Percentiles rank a stretch among this genome's conserved stretches.
phyloP scores from a whole-genome alignment of 2,888 invertebrate species.

The Zygaena filipendulae region DNA sequence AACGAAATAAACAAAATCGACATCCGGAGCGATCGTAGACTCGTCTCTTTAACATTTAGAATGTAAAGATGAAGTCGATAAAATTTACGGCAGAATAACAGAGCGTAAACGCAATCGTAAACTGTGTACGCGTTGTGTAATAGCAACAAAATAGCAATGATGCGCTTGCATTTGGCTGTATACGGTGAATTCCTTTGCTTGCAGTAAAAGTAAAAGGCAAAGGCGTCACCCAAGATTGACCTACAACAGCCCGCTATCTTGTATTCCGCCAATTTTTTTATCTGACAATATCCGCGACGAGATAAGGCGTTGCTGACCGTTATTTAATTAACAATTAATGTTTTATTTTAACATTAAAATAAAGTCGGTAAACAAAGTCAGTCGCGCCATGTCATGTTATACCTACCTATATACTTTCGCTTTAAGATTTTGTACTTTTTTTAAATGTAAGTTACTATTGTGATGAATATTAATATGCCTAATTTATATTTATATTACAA shows the following conservation, averaged over 20 bases:
- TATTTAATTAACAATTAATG: constrained; percentile 1
- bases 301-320: constrained; percentile 1
- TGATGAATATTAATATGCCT: constrained; percentile 23
- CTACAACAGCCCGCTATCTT: too few relatives aligned
- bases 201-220: neutral
- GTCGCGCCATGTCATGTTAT: constrained; percentile 61
- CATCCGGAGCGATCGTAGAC: constrained; percentile 50
- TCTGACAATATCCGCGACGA: too few relatives aligned
- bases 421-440: constrained; percentile 32
- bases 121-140: constrained; percentile 21
- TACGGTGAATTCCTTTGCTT: neutral
- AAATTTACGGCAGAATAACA: constrained; percentile 22
- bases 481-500: too few relatives aligned
- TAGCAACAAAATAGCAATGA: constrained; percentile 7
- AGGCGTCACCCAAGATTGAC: too few relatives aligned
- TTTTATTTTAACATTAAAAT: constrained; percentile 6
- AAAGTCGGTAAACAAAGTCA: constrained; percentile 36
- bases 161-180: too few relatives aligned
- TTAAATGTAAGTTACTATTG: constrained; percentile 30
- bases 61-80: constrained; percentile 15
- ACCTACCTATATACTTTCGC: too few relatives aligned
- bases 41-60: constrained; percentile 22
- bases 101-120: constrained; percentile 19
- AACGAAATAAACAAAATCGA: constrained; percentile 53
- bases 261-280: constrained; percentile 10